These are phyloP conservation scores for Masticophis lateralis DNA, from an alignment of 2,797 vertebrate species.

Conservation along the genomic window DNA sequence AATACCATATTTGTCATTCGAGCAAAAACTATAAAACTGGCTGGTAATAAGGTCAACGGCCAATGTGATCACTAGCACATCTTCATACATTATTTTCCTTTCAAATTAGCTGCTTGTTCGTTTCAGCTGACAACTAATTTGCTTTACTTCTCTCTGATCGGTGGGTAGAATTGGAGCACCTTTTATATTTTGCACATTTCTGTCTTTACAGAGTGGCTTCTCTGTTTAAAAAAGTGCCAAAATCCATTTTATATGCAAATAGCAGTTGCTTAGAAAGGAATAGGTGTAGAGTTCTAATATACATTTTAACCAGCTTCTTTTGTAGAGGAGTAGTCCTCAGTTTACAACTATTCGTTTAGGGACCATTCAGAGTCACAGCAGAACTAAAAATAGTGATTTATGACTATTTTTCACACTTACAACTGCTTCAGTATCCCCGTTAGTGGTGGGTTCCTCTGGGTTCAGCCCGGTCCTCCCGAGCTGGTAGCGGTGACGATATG, in stretches of 20 bases:
- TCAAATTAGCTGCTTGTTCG: neutral
- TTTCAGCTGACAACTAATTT: neutral
- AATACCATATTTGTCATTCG: neutral
- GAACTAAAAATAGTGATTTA: neutral
- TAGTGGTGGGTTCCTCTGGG: too few relatives aligned
- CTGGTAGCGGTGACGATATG: too few relatives aligned
- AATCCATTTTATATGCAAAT: neutral
- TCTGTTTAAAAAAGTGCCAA: neutral
- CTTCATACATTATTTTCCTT: neutral
- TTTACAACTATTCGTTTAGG: neutral
- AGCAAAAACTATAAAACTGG: neutral
- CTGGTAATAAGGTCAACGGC: neutral
- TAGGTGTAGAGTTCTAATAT: neutral
- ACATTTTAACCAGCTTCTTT: neutral
- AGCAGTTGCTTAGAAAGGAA: neutral
- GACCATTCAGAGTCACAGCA: neutral
- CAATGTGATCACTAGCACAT: neutral
- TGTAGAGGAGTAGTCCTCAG: neutral
- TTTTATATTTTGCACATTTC: neutral
- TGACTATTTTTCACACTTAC: neutral
- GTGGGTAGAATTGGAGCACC: neutral
- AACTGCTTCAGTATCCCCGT: neutral
- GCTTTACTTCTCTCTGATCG: neutral
- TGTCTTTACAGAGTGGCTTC: neutral
- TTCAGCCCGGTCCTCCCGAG: too few relatives aligned